Evolutionary conservation across 1,140 invertebrate genomes (phyloP).

Genomic region (Chlorops oryzae): DNA sequence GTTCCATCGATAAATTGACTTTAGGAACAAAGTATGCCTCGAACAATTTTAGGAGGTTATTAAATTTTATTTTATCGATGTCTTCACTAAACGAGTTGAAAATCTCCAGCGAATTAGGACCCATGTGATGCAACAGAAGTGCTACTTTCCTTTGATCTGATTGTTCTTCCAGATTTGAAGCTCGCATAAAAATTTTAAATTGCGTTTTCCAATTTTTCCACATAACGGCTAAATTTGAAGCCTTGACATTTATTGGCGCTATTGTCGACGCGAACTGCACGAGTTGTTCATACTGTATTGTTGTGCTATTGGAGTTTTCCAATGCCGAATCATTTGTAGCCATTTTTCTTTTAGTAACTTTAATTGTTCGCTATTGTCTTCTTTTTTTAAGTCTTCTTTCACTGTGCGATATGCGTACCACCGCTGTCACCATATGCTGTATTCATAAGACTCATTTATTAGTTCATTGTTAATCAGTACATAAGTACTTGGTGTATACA

Average conservation of each 20-base stretch:
- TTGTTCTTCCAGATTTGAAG: constrained; percentile 18
- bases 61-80: not conserved
- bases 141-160: constrained; percentile 18
- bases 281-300: too few species aligned
- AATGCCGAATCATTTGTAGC: too few species aligned
- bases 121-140: constrained; percentile 21
- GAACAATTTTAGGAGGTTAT: constrained; percentile 14
- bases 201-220: constrained; percentile 21
- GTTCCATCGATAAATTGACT: constrained; percentile 24
- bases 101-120: constrained; percentile 19
- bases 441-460: too few species aligned
- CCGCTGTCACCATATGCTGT: too few species aligned
- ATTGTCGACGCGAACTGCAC: constrained; percentile 4
- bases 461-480: too few species aligned
- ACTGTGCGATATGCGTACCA: too few species aligned
- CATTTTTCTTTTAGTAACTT: too few species aligned
- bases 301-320: too few species aligned
- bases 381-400: too few species aligned
- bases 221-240: constrained; percentile 13
- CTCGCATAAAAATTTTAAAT: constrained; percentile 20
- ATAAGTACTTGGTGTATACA: too few species aligned
- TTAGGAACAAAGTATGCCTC: constrained; percentile 22
- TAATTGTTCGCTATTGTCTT: too few species aligned
- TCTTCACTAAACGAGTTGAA: constrained; percentile 19
- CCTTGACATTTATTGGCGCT: constrained; percentile 12